Evolutionary conservation across 2,797 vertebrate species (phyloP).

Genomic region (Falco naumanni): DNA sequence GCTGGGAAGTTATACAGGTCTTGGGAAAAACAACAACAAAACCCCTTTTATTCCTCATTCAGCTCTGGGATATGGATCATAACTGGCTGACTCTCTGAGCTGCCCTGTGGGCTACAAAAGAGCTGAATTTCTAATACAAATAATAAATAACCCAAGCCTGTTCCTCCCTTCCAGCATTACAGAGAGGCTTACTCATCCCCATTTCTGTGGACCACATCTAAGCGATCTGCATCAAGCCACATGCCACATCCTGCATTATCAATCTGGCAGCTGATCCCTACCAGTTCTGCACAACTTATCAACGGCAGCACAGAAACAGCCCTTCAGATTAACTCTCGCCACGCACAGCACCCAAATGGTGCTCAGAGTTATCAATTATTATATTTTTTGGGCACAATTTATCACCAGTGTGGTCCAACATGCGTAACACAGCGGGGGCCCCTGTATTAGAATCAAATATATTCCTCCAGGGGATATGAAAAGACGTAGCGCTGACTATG

Average conservation of each 20-base stretch:
- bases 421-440: not conserved
- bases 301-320: not conserved
- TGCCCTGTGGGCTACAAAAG: not conserved
- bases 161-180: not conserved
- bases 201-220: not conserved
- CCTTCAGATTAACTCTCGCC: not conserved
- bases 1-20: not conserved
- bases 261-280: not conserved
- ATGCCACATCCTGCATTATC: not conserved
- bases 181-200: not conserved
- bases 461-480: accelerated
- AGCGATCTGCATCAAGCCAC: not conserved
- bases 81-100: not conserved
- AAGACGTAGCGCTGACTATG: accelerated
- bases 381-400: not conserved
- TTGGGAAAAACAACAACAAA: not conserved
- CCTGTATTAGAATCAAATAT: not conserved
- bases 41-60: not conserved
- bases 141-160: not conserved
- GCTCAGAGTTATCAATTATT: not conserved
- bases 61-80: not conserved
- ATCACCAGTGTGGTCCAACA: not conserved
- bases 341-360: not conserved
- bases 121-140: not conserved
- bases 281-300: not conserved